Percentiles rank a stretch among this genome's conserved stretches.
These are phyloP conservation scores for Malurus melanocephalus DNA, from an alignment of 2,113 vertebrate species.

Conservation along the genomic window DNA sequence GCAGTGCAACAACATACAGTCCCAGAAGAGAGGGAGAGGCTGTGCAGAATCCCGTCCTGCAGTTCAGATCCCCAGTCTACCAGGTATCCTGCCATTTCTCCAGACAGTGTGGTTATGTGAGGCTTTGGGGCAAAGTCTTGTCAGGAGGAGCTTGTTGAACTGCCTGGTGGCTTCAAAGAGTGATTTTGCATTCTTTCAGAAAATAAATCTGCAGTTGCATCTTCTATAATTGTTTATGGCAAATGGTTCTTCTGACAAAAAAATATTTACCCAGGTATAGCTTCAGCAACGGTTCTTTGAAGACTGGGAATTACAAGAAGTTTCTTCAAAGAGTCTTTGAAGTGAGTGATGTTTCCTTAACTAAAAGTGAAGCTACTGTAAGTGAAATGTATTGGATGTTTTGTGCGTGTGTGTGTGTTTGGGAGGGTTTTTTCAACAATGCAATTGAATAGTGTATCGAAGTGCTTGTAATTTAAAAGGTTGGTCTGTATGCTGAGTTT, in stretches of 20 bases:
- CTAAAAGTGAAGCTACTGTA: slow-evolving; percentile 22
- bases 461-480: slow-evolving; percentile 15
- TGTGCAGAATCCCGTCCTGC: not conserved
- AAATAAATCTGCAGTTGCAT: not conserved
- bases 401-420: not conserved
- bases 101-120: not conserved
- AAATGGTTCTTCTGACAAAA: not conserved
- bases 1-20: not conserved
- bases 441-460: not conserved
- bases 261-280: slow-evolving; percentile 34
- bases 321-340: slow-evolving; percentile 47
- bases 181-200: not conserved
- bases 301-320: slow-evolving; percentile 21
- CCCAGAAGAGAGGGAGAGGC: not conserved
- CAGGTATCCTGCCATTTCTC: not conserved
- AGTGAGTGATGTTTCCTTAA: slow-evolving; percentile 29
- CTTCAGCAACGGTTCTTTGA: slow-evolving; percentile 28
- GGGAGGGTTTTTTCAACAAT: not conserved
- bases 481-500: not conserved
- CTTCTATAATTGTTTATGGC: not conserved
- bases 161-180: not conserved
- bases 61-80: not conserved
- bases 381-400: not conserved
- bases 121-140: not conserved
- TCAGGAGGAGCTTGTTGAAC: not conserved